Percentiles rank a stretch among this genome's conserved stretches.
phyloP scores from a whole-genome alignment of 2,888 invertebrate genomes.

The Sarcophaga caerulescens region DNA sequence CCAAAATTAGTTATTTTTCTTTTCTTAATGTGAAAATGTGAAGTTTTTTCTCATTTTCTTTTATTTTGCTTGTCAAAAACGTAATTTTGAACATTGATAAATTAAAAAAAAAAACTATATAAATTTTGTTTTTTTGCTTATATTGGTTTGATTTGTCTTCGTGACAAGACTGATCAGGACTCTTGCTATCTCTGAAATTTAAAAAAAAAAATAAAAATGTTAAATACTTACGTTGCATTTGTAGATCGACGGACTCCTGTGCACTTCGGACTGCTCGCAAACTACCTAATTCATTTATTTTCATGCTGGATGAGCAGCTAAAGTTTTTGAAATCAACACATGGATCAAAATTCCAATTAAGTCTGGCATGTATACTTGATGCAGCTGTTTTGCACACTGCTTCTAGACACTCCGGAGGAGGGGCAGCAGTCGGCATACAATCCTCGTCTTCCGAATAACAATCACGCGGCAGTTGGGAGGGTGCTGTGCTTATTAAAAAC shows the following conservation, averaged over 20 bases:
- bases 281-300: conserved; percentile 71
- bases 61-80: too few relatives aligned
- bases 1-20: too few relatives aligned
- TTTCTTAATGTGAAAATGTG: too few relatives aligned
- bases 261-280: conserved; percentile 78
- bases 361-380: conserved; percentile 78
- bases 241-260: conserved; percentile 79
- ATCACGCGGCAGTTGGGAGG: conserved; percentile 79
- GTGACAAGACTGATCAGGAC: too few relatives aligned
- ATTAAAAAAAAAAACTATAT: too few relatives aligned
- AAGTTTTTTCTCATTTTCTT: too few relatives aligned
- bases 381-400: conserved; percentile 78
- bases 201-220: not conserved
- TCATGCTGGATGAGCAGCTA: conserved; percentile 76
- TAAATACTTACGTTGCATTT: conserved; percentile 79
- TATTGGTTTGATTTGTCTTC: too few relatives aligned
- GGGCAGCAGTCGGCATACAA: conserved; percentile 77
- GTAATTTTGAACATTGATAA: too few relatives aligned
- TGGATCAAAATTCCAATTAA: conserved; percentile 80
- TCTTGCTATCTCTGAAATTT: not conserved
- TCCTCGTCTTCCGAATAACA: conserved; percentile 79
- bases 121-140: too few relatives aligned
- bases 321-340: conserved; percentile 80
- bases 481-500: conserved; percentile 83
- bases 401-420: conserved; percentile 79